Base-by-base conservation (phyloP, 2,113 vertebrate genomes). In the Gadus macrocephalus region DNA sequence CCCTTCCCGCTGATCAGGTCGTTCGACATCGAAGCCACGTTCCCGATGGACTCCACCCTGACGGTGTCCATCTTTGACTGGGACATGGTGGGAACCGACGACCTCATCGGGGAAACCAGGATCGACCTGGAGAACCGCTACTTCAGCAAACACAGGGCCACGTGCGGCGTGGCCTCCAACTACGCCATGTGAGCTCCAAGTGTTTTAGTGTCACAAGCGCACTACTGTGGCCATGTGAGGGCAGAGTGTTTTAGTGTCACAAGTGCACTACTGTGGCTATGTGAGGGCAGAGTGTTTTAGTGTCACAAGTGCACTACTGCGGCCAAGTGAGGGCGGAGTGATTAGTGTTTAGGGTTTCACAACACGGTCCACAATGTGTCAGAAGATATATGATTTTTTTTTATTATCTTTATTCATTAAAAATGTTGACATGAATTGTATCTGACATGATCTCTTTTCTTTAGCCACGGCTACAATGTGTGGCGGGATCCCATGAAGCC, bases 91-190 rank as follows among this genome's bases (percentile, higher is more conserved):
- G 97, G 97, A 69, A 96, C 96, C 0, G 97, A 99, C 0, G 97
- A 99, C 76, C 93, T 99, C 87, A 99, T 99, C 0, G 97, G 97
- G n/a, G 97, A 99, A 84, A 98, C 96, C 74, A 98, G 95, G 88
- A 86, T 98, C 0, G 97, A 99, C 81, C 88, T 99, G 73, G 97
- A 99, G 90, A 99, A 98, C 75, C 96, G 97, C 63, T 98, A 93
- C 91, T 99, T 97, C 91, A 99, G 96, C 95, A 99, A 98, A 79
- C 95, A 99, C 90, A 91, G 95, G 0, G 94, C 97, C 3, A 99
- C 95, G 0, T 98, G 97, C 1, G 96, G 97, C 0, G 73, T 98
- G 11, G 6, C 93, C 0, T 78, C 90, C 74, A 88, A 79, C 70
- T 99, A 99, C 28, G 90, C 96, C 80, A 89, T 92, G 97, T 99